phyloP scores from a whole-genome alignment of 2,797 vertebrate genomes.

The Harpagifer antarcticus region DNA sequence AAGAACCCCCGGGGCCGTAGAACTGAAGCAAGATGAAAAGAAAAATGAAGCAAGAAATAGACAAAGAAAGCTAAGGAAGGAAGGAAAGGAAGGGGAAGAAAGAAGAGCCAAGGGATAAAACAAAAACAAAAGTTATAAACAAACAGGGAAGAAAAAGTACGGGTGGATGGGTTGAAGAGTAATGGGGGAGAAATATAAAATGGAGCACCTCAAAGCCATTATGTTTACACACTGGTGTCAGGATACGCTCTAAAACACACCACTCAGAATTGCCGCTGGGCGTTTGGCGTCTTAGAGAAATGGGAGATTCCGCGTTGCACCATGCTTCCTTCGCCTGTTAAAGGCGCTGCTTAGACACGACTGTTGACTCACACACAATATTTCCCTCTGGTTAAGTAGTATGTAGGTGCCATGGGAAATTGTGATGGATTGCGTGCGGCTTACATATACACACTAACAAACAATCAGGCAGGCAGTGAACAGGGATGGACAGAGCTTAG shows the following conservation, averaged over 20 bases:
- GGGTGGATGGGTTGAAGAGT: slow-evolving; percentile 15
- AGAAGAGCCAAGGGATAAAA: slow-evolving; percentile 34
- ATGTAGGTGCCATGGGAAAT: slow-evolving; percentile 74
- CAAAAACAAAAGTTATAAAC: slow-evolving; percentile 42
- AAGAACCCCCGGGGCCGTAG: slow-evolving; percentile 40
- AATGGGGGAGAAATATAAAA: slow-evolving; percentile 53
- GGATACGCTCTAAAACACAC: slow-evolving; percentile 9
- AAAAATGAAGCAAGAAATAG: slow-evolving; percentile 53
- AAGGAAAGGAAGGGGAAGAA: slow-evolving; percentile 36
- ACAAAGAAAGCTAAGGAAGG: slow-evolving; percentile 59
- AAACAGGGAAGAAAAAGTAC: slow-evolving; percentile 39
- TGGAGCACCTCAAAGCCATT: slow-evolving; percentile 64
- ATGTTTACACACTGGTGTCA: slow-evolving; percentile 50
- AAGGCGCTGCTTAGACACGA: slow-evolving; percentile 65
- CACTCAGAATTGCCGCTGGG: slow-evolving; percentile 57
- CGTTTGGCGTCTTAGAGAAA: slow-evolving; percentile 58
- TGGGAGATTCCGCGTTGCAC: slow-evolving; percentile 36
- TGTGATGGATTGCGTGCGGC: slow-evolving; percentile 58
- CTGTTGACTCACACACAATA: slow-evolving; percentile 50
- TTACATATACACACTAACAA: slow-evolving; percentile 39
- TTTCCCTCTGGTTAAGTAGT: slow-evolving; percentile 69
- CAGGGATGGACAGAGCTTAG: slow-evolving; percentile 60
- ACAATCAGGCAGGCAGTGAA: slow-evolving; percentile 54
- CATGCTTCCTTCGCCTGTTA: slow-evolving; percentile 72
- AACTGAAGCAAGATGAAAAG: slow-evolving; percentile 66